Conservation (phyloP, 2,113 vertebrate species). For the Phaetusa simplex region DNA sequence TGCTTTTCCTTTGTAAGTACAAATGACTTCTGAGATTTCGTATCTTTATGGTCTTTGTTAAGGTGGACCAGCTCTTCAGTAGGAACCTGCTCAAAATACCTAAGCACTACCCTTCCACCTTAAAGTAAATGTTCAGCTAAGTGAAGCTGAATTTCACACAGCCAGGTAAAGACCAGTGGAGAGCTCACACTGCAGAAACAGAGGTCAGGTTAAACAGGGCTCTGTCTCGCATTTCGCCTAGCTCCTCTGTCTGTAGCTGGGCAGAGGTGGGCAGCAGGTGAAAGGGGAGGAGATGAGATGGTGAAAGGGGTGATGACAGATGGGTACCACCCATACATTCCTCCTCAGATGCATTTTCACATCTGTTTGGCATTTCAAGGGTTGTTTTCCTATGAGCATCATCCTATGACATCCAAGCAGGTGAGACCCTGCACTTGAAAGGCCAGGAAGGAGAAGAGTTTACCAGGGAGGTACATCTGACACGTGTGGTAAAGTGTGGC, state of each 20-base stretch:
- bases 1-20: not conserved
- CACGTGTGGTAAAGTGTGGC: not conserved
- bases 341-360: conserved; percentile 12
- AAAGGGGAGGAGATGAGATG: not conserved
- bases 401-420: not conserved
- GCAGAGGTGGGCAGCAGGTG: conserved; percentile 31
- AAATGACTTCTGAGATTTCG: not conserved
- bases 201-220: not conserved
- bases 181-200: not conserved
- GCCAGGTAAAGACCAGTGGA: not conserved
- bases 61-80: not conserved
- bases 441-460: not conserved
- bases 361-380: conserved; percentile 40
- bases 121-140: not conserved
- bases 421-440: conserved; percentile 18
- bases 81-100: not conserved
- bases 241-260: not conserved
- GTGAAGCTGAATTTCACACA: not conserved
- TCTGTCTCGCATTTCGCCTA: not conserved
- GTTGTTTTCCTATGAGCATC: not conserved
- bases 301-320: conserved; percentile 43
- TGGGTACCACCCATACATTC: not conserved
- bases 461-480: not conserved
- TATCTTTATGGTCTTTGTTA: not conserved
- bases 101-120: not conserved